These are phyloP conservation scores for Tenualosa thibaudeaui DNA, from an alignment of 2,797 vertebrate species.

Conservation along the genomic window DNA sequence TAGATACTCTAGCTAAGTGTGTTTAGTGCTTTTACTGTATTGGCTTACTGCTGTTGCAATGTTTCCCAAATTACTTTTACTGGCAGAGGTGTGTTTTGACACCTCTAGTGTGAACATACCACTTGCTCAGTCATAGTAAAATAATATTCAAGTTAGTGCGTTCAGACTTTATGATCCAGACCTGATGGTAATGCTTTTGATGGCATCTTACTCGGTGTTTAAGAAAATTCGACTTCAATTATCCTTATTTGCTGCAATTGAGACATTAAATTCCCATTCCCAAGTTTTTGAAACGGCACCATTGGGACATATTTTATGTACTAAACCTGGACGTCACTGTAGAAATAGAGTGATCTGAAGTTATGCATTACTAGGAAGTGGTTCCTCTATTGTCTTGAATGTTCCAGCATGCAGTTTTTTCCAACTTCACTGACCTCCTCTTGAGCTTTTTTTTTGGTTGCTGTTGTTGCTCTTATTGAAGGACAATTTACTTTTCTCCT, in stretches of 20 bases:
- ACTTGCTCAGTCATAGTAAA: neutral
- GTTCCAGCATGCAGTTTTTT: conserved; percentile 11
- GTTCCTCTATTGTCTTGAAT: neutral
- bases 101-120: neutral
- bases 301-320: neutral
- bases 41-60: neutral
- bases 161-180: conserved; percentile 2
- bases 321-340: neutral
- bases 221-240: neutral
- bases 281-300: conserved; percentile 3
- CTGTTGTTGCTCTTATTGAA: neutral
- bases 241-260: conserved; percentile 5
- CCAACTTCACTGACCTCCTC: conserved; percentile 16
- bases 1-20: neutral
- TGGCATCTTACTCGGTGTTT: neutral
- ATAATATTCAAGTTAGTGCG: neutral
- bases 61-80: neutral
- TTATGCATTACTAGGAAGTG: conserved; percentile 7
- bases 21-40: neutral
- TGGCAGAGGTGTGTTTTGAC: neutral
- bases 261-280: neutral
- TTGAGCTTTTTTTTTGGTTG: neutral
- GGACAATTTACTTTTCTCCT: conserved; percentile 6
- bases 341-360: conserved; percentile 37
- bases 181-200: neutral